These are phyloP conservation scores for Spodoptera exigua DNA, from an alignment of 2,888 invertebrate species.

Conservation along the genomic window DNA sequence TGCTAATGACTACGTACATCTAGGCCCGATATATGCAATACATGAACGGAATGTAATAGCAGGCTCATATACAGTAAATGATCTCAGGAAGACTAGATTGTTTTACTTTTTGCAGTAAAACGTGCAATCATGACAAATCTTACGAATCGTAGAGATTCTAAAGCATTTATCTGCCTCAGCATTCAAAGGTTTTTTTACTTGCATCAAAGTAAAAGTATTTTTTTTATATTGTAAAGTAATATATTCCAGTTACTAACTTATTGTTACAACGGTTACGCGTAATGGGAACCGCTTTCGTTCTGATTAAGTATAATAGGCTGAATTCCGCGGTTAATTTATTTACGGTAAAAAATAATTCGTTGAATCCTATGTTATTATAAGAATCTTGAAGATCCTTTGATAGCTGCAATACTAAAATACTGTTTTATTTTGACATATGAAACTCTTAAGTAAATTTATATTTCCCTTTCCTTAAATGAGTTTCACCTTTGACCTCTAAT, in stretches of 20 bases:
- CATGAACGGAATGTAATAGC: not conserved
- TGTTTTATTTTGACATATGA: too few species aligned
- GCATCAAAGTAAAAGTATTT: slow-evolving; percentile 16
- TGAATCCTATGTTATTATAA: too few species aligned
- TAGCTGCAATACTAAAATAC: too few species aligned
- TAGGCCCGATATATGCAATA: slow-evolving; percentile 12
- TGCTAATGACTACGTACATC: slow-evolving; percentile 27
- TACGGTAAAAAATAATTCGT: too few species aligned
- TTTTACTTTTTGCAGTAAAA: slow-evolving; percentile 21
- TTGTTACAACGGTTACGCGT: slow-evolving; percentile 25
- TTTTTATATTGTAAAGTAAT: slow-evolving; percentile 34
- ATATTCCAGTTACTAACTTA: not conserved
- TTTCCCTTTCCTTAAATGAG: too few species aligned
- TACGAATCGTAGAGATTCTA: not conserved
- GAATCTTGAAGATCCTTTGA: too few species aligned
- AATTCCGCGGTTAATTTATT: too few species aligned
- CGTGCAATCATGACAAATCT: slow-evolving; percentile 22
- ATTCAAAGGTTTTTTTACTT: slow-evolving; percentile 31
- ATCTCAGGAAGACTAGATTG: not conserved
- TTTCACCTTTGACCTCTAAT: slow-evolving; percentile 1
- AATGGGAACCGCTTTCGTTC: slow-evolving; percentile 10
- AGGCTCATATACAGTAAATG: not conserved
- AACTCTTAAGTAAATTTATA: too few species aligned
- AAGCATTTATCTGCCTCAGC: too few species aligned
- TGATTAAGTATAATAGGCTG: not conserved